These are phyloP conservation scores for Xyrauchen texanus DNA, from an alignment of 2,113 vertebrate genomes.

Conservation along the genomic window DNA sequence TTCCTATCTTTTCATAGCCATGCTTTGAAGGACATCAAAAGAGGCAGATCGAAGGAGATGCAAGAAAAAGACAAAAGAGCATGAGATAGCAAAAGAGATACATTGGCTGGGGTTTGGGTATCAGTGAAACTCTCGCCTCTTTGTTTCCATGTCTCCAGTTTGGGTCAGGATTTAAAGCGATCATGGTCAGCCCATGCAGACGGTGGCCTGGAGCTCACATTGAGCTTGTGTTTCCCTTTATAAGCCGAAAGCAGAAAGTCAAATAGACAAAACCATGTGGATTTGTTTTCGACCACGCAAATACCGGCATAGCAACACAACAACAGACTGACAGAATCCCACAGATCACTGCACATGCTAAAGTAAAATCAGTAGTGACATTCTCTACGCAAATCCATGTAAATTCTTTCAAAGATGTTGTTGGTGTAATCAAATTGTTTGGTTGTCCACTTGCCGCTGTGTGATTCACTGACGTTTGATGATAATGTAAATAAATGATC, in stretches of 20 bases:
- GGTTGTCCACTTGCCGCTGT: neutral
- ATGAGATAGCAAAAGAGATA: neutral
- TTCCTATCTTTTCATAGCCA: slow-evolving; percentile 60
- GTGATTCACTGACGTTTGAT: slow-evolving; percentile 14
- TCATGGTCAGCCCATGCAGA: neutral
- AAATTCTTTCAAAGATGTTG: slow-evolving; percentile 35
- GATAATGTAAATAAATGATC: slow-evolving; percentile 44
- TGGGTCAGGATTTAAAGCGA: slow-evolving; percentile 21
- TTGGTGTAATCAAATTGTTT: slow-evolving; percentile 13
- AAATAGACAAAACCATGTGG: slow-evolving; percentile 18
- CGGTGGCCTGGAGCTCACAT: neutral
- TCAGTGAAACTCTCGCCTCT: slow-evolving; percentile 11
- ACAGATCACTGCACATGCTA: neutral
- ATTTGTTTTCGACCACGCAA: neutral
- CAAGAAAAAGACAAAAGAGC: slow-evolving; percentile 19
- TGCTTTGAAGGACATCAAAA: slow-evolving; percentile 63
- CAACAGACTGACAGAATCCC: slow-evolving; percentile 25
- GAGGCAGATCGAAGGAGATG: slow-evolving; percentile 44
- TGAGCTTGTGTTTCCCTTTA: no score
- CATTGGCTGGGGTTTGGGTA: slow-evolving; percentile 6
- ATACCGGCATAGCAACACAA: neutral
- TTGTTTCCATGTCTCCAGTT: slow-evolving; percentile 8
- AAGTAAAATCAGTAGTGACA: slow-evolving; percentile 26
- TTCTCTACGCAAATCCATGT: slow-evolving; percentile 35
- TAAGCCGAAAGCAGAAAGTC: neutral